phyloP scores from a whole-genome alignment of 1,140 invertebrate genomes.

The Apis florea region DNA sequence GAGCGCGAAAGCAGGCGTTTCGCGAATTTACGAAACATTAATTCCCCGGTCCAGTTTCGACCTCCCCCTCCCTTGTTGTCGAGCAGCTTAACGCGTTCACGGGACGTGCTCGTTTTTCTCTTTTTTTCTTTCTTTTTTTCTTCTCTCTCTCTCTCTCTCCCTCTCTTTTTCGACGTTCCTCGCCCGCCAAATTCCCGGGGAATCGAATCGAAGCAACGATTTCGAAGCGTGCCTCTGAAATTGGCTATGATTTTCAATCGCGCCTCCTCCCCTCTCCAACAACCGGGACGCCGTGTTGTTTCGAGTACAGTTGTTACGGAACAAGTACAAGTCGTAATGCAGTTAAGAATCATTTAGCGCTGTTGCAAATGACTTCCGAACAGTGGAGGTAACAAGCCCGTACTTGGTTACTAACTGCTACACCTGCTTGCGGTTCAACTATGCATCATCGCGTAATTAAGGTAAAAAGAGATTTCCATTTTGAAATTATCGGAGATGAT shows the following conservation, averaged over 20 bases:
- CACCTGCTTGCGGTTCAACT: not conserved
- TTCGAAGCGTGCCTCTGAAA: too few relatives aligned
- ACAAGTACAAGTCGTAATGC: not conserved
- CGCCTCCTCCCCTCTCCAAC: not conserved
- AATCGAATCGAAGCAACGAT: too few relatives aligned
- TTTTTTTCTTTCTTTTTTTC: too few relatives aligned
- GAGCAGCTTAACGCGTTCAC: conserved; percentile 12
- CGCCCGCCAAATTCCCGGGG: too few relatives aligned
- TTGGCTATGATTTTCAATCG: not conserved
- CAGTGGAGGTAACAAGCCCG: not conserved
- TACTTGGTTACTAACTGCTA: not conserved
- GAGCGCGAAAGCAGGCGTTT: conserved; percentile 11
- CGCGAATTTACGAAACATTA: conserved; percentile 37
- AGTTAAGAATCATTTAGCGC: conserved; percentile 19
- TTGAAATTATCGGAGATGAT: too few relatives aligned
- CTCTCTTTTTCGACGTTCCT: too few relatives aligned
- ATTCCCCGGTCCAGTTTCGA: not conserved
- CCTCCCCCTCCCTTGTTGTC: conserved; percentile 4
- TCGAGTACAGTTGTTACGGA: not conserved
- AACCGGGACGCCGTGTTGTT: not conserved
- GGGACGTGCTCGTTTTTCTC: not conserved
- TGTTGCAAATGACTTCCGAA: conserved; percentile 8
- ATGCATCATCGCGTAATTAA: not conserved
- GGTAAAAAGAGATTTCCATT: too few relatives aligned
- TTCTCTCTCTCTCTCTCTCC: too few relatives aligned